Evolutionary conservation across 2,888 invertebrate species (phyloP).

Genomic region (Pomacea canaliculata): DNA sequence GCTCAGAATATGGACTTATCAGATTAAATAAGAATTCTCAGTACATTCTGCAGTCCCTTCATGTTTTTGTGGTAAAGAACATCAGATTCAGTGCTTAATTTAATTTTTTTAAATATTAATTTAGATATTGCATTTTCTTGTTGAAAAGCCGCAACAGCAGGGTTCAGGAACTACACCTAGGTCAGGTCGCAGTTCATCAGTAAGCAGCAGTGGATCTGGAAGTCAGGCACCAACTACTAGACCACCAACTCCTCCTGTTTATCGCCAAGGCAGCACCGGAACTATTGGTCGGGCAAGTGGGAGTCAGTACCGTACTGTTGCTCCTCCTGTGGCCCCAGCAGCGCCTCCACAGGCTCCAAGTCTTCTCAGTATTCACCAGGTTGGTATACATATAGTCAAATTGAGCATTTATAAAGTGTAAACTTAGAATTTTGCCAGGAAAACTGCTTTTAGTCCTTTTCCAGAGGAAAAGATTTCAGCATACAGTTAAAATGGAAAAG

Average conservation of each 20-base stretch:
- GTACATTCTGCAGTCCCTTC: no score
- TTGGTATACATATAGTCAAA: neutral
- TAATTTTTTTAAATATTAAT: no score
- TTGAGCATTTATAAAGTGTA: no score
- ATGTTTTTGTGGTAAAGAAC: no score
- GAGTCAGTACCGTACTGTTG: conserved; percentile 76
- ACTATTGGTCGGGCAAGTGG: conserved; percentile 53
- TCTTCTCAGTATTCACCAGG: conserved; percentile 16
- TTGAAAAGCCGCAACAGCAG: neutral
- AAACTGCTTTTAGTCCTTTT: no score
- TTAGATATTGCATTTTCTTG: no score
- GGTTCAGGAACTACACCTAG: conserved; percentile 30
- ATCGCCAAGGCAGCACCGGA: conserved; percentile 33
- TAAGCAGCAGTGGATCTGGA: conserved; percentile 48
- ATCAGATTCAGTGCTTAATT: no score
- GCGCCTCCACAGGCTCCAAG: neutral
- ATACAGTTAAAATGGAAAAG: no score
- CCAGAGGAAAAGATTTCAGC: no score
- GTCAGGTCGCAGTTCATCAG: conserved; percentile 47
- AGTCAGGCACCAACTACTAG: conserved; percentile 87
- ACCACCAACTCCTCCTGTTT: conserved; percentile 89
- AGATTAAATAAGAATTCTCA: no score
- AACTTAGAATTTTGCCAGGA: no score
- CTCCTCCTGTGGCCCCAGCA: conserved; percentile 94
- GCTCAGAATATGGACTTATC: no score